A percentile compares a stretch with the other conserved stretches of the same genome.
Evolutionary conservation across 2,113 vertebrate species (phyloP).

Genomic region (Dicentrarchus labrax): DNA sequence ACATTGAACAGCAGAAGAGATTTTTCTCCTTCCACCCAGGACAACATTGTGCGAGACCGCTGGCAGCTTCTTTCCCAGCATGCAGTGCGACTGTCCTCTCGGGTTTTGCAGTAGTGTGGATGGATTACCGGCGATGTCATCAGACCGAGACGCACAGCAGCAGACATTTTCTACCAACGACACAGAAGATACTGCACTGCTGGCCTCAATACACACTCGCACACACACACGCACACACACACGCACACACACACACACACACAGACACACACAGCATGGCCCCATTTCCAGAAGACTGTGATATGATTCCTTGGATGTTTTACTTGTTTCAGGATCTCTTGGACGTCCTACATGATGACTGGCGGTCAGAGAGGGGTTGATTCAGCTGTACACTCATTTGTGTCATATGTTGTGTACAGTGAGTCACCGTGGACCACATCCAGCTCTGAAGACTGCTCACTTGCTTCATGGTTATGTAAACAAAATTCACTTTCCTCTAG

Average conservation of each 20-base stretch:
- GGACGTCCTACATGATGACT: background rate
- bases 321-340: background rate
- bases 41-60: background rate
- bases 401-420: no score
- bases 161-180: constrained; percentile 53
- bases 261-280: constrained; percentile 1
- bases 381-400: background rate
- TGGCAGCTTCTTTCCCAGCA: constrained; percentile 55
- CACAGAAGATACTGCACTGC: constrained; percentile 31
- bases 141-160: constrained; percentile 54
- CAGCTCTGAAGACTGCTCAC: background rate
- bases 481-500: no score
- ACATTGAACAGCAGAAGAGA: background rate
- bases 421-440: background rate
- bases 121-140: constrained; percentile 70
- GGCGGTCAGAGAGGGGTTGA: background rate
- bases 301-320: background rate
- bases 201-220: constrained; percentile 26
- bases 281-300: constrained; percentile 8
- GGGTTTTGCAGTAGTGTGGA: constrained; percentile 43
- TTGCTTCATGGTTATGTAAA: background rate
- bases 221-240: constrained; percentile 7
- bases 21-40: background rate
- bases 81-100: constrained; percentile 50
- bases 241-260: background rate